Conservation (phyloP, 2,888 invertebrate genomes). For the Colletes collaris region DNA sequence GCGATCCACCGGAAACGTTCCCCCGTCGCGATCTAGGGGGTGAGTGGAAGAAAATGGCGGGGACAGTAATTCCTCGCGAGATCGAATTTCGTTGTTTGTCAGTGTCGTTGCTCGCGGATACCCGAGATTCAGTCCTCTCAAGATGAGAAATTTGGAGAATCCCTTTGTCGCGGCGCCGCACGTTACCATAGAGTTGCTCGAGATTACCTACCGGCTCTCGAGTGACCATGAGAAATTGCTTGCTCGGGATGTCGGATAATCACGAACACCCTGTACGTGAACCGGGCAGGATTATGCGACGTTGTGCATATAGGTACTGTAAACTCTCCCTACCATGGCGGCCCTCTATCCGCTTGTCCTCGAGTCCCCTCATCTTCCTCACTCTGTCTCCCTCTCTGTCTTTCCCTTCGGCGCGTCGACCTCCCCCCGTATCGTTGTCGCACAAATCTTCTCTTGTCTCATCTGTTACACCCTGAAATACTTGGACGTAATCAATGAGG, state of each 20-base stretch:
- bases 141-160: conserved; percentile 69
- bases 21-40: neutral
- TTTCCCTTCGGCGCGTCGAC: conserved; percentile 23
- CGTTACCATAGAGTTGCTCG: conserved; percentile 64
- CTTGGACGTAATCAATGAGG: conserved; percentile 70
- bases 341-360: conserved; percentile 34
- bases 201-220: conserved; percentile 66
- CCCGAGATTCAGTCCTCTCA: conserved; percentile 42
- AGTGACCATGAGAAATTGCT: conserved; percentile 72
- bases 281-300: conserved; percentile 68
- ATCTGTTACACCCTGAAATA: conserved; percentile 68
- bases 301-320: conserved; percentile 60
- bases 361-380: conserved; percentile 26
- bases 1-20: neutral
- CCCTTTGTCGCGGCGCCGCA: conserved; percentile 67
- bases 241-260: conserved; percentile 70
- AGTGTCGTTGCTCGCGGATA: conserved; percentile 45
- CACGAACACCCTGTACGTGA: conserved; percentile 71
- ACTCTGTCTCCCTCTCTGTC: conserved; percentile 22
- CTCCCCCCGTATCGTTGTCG: conserved; percentile 59
- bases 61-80: conserved; percentile 34
- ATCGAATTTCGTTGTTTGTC: conserved; percentile 65
- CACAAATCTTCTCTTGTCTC: conserved; percentile 71
- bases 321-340: conserved; percentile 36
- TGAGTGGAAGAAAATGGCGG: too few relatives aligned